phyloP scores from a whole-genome alignment of 2,113 vertebrate species.

The Notothenia rossii region DNA sequence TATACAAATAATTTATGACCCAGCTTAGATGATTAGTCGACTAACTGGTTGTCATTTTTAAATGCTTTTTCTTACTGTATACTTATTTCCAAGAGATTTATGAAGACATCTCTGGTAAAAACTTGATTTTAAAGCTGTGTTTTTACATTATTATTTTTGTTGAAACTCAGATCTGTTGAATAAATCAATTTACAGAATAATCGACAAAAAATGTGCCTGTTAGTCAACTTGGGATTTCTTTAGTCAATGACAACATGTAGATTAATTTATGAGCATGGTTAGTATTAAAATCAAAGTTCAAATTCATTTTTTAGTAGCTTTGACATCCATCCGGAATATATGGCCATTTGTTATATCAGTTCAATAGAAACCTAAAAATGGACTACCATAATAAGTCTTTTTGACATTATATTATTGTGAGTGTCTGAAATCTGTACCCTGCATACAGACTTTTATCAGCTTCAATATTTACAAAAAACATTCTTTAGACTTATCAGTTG shows the following conservation, averaged over 20 bases:
- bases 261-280: slow-evolving; percentile 2
- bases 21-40: too few species aligned
- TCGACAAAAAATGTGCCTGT: too few species aligned
- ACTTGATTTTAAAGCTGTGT: too few species aligned
- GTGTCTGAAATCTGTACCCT: slow-evolving; percentile 18
- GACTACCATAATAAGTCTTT: background rate
- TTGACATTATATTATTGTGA: background rate
- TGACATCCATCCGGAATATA: background rate
- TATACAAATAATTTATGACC: background rate
- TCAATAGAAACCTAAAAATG: background rate
- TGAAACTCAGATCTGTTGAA: too few species aligned
- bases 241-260: too few species aligned
- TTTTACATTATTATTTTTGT: too few species aligned
- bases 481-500: slow-evolving; percentile 49
- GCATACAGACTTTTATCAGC: slow-evolving; percentile 25
- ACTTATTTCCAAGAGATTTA: too few species aligned
- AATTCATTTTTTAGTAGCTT: background rate
- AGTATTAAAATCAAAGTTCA: background rate
- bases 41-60: too few species aligned
- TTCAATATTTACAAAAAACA: slow-evolving; percentile 38
- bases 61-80: too few species aligned
- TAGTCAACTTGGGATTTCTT: too few species aligned
- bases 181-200: too few species aligned
- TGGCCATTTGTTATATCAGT: background rate
- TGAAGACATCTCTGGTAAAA: too few species aligned